Evolutionary conservation across 1,140 invertebrate species (phyloP).

Genomic region (Diuraphis noxia): DNA sequence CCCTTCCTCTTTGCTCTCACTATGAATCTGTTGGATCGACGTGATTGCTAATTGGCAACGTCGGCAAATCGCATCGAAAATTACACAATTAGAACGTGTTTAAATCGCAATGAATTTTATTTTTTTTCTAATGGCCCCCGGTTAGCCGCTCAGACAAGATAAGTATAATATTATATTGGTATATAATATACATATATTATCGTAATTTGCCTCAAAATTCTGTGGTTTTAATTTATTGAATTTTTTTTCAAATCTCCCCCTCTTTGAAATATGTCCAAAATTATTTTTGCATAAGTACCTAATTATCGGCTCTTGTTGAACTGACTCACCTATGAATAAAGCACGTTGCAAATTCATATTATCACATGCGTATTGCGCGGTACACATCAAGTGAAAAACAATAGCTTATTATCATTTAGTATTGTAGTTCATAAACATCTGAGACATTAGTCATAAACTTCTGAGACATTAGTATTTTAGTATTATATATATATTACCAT

Average conservation of each 20-base stretch:
- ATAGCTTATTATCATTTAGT: too few species aligned
- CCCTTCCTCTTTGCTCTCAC: background rate
- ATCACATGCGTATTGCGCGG: background rate
- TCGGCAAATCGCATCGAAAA: background rate
- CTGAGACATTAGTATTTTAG: too few species aligned
- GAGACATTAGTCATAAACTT: too few species aligned
- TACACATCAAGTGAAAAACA: background rate
- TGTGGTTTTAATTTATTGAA: background rate
- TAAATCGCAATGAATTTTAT: background rate
- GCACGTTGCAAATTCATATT: background rate
- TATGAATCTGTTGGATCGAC: background rate
- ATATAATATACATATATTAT: too few species aligned
- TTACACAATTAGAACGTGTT: slow-evolving; percentile 6
- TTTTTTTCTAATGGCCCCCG: background rate
- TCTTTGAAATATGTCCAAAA: background rate
- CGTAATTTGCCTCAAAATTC: background rate
- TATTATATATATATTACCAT: too few species aligned
- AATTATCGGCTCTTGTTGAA: background rate
- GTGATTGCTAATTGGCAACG: background rate
- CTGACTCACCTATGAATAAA: too few species aligned
- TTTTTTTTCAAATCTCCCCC: background rate
- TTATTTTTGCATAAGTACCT: background rate
- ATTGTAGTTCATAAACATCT: too few species aligned
- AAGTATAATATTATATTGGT: background rate
- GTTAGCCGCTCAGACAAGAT: background rate